Evolutionary conservation across 2,797 vertebrate genomes (phyloP), one percentile per base, ranked within the genome.

Genomic region (Manis javanica): DNA sequence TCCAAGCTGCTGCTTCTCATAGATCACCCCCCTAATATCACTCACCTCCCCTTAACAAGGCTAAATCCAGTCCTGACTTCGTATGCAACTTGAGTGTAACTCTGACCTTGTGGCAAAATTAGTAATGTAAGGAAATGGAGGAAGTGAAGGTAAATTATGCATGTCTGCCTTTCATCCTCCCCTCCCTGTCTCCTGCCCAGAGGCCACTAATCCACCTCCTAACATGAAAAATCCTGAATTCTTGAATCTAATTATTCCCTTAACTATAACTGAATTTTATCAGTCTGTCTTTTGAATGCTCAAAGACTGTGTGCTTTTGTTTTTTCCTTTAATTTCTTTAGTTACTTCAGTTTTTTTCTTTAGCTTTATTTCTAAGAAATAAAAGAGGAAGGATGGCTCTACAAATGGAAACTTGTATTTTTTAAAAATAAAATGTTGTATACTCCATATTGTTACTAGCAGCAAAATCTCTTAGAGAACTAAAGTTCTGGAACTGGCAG

Each of bases 291-390:
- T 69, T 91, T 86, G 63, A 77, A 53, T 91, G 26, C 21, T 74
- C 23, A 72, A 42, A n/a, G 19, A 4, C 55, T 88, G 2, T 9
- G 34, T 75, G 55, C 26, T 53, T 68, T 74, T 85, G 51, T 21
- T 49, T 42, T 72, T 46, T 15, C 10, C 68, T 87, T 79, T 78
- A 39, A 21, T 59, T 49, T 71, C 53, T 12, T 61, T 21, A 39
- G 5, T 88, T 82, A 82, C n/a, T 74, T 74, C 31, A 14, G 23
- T 29, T 53, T 87, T 83, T 51, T 31, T 49, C 74, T 94, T 94
- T 92, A 92, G n/a, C 11, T 74, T 68, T 68, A 57, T 95, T 96
- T 92, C 71, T 66, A 87, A 89, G 81, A 95, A 94, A 81, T 64
- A 59, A 96, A 89, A 92, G 89, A 89, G 82, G 87, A 95, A 97